Conservation (phyloP, 2,888 invertebrate species). For the Pelosia muscerda region DNA sequence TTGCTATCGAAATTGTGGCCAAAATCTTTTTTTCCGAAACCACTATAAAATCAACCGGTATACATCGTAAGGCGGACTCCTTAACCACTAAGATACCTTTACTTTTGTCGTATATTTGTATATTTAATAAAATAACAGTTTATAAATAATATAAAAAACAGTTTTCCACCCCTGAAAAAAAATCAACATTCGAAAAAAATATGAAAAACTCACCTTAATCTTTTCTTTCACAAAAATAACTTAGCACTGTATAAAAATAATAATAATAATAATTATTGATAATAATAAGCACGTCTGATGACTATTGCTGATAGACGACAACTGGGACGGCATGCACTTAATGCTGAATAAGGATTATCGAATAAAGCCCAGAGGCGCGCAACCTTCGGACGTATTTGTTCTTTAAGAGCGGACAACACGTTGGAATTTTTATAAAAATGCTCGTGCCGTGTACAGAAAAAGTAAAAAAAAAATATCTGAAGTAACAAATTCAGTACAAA, state of each 20-base stretch:
- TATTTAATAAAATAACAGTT: neutral
- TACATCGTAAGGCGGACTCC: no score
- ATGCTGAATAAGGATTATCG: constrained; percentile 39
- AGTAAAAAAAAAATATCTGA: no score
- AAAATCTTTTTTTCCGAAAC: no score
- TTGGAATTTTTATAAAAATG: no score
- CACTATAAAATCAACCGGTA: no score
- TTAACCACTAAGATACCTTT: no score
- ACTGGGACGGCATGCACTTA: constrained; percentile 28
- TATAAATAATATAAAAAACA: neutral
- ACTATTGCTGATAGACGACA: constrained; percentile 13
- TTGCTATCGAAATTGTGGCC: no score
- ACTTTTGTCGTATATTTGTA: neutral
- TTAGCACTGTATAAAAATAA: constrained; percentile 6
- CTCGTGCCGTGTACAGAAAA: no score
- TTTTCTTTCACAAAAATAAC: constrained; percentile 9
- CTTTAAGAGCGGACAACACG: neutral
- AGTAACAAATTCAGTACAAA: no score
- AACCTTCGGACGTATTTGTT: constrained; percentile 7
- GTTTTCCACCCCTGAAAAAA: neutral
- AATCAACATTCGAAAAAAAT: neutral
- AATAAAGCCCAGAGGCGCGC: constrained; percentile 35
- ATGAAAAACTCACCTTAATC: constrained; percentile 7
- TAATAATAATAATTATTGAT: neutral
- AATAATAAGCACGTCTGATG: constrained; percentile 22